Evolutionary conservation across 2,113 vertebrate species (phyloP), one percentile per base, ranked within the genome.

Genomic region (Semnornis frantzii): DNA sequence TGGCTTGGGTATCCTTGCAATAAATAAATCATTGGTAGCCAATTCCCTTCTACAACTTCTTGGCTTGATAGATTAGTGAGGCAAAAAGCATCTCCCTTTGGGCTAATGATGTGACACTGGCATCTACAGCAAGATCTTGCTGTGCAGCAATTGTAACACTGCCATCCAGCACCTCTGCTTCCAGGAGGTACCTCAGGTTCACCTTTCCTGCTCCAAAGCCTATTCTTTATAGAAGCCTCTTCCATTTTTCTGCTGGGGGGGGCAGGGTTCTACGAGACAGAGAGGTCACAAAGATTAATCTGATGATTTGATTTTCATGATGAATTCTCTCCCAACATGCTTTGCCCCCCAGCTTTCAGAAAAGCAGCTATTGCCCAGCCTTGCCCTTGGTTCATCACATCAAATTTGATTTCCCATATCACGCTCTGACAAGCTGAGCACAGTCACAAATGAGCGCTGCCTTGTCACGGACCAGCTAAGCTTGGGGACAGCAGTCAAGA

Each of bases 311-410:
- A 89, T 92, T 89, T 92, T 73, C 34, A 66, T 66, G 30, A 96
- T 89, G 85, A 90, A 87, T 87, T 92, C 82, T 58, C 18, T 90
- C 31, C 77, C 19, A 27, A 84, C 69, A 72, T 92, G 52, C 27
- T 76, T 82, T 37, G 5, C 9, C 31, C 63, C 6, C 12, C 3
- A 28, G 20, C 39, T 82, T 87, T 74, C 8, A 1, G 5, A 16
- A 63, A 8, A 52, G 23, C 16, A 33, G 13, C 28, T 76, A 76
- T 15, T 66, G 52, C 31, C 34, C 58, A 84, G 42, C 44, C 70
- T 50, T 73, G 55, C 44, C 55, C 71, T 82, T 81, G 69, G 87
- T n/a, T 85, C 33, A 82, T 93, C 71, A 70, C 31, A 87, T 86
- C 30, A 62, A 89, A 92, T 90, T 57, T 82, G 16, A 63, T 89